Conservation (phyloP, 2,797 vertebrate species). For the Melanotaenia parkinsoni region DNA sequence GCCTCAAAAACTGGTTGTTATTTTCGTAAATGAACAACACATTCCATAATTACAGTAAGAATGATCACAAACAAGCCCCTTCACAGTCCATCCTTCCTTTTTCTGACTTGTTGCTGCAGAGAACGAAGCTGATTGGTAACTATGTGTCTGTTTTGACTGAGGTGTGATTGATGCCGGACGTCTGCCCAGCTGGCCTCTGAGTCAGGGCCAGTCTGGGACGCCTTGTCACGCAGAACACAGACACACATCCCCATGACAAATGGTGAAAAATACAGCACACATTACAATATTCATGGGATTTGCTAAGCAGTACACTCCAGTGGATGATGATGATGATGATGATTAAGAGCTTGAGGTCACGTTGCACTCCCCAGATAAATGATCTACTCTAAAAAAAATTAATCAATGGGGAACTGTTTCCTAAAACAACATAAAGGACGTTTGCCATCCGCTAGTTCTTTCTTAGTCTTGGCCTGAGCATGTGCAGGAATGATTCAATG, state of each 20-base stretch:
- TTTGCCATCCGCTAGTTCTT: slow-evolving; percentile 37
- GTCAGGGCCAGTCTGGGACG: slow-evolving; percentile 70
- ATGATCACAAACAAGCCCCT: slow-evolving; percentile 9
- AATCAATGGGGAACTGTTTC: slow-evolving; percentile 50
- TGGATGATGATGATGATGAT: slow-evolving; percentile 33
- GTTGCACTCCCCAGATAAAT: slow-evolving; percentile 42
- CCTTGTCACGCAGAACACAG: slow-evolving; percentile 55
- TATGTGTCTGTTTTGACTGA: slow-evolving; percentile 54
- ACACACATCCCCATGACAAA: slow-evolving; percentile 50
- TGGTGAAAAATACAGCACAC: slow-evolving; percentile 39
- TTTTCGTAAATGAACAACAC: slow-evolving; percentile 8
- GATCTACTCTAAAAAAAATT: slow-evolving; percentile 38
- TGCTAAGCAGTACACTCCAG: slow-evolving; percentile 48
- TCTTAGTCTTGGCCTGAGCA: slow-evolving; percentile 17
- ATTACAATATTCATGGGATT: slow-evolving; percentile 40
- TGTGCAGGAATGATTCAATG: slow-evolving; percentile 41
- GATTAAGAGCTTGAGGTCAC: slow-evolving; percentile 46
- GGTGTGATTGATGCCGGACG: slow-evolving; percentile 50
- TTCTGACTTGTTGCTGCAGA: slow-evolving; percentile 16
- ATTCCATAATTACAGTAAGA: slow-evolving; percentile 11
- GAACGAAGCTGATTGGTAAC: slow-evolving; percentile 27
- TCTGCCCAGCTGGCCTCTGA: slow-evolving; percentile 61
- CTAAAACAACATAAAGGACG: slow-evolving; percentile 46
- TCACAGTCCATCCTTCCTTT: neutral
- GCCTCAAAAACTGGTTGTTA: neutral